Base-by-base conservation (phyloP, 2,113 vertebrate species). In the Planiliza haematocheilus region DNA sequence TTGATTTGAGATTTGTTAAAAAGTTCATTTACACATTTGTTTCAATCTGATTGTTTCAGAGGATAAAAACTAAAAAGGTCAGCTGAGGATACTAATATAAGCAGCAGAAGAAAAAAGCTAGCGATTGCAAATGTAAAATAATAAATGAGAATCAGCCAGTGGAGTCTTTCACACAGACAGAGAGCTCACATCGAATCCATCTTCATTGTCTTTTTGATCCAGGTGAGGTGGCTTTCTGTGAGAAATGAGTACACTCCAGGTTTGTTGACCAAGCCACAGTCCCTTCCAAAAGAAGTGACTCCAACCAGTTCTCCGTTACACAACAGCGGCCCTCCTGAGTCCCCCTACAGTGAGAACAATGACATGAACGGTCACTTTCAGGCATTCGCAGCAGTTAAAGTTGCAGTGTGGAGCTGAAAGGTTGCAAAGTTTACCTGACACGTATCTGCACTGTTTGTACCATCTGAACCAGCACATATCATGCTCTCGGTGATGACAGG, bases 271-370 rank as follows among this genome's bases (percentile, higher is more conserved):
- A 13, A 0, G 20, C 88, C 93, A 73, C 91, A 92, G 0, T 0
- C 0, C 0, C 0, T 0, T 10, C 80, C 90, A 68, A 89, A 93
- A 9, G 93, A 91, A 2, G 90, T 87, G 46, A 93, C 34, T 53
- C 91, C 93, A 5, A 79, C 67, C 0, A 92, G 68, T 1, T 0
- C 50, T 7, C 52, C 46, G 0, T 73, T 70, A 58, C 92, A 93
- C 37, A 92, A 0, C 66, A 93, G 81, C 0, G 93, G 93, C 0
- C 93, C 93, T 36, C 93, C 93, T 2, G 92, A 93, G 64, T 93
- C 93, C 2, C 91, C 93, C 93, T 93, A 1, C 6, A 50, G 45
- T 43, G 18, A 66, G 1, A 62, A 51, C 1, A 62, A 52, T 59
- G 8, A 57, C 13, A 41, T 2, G 1, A 30, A 30, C 24, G 24